Percentiles rank a stretch among this genome's conserved stretches.
Evolutionary conservation across 2,888 invertebrate genomes (phyloP).

Genomic region (Brachypalpus laphriformis): DNA sequence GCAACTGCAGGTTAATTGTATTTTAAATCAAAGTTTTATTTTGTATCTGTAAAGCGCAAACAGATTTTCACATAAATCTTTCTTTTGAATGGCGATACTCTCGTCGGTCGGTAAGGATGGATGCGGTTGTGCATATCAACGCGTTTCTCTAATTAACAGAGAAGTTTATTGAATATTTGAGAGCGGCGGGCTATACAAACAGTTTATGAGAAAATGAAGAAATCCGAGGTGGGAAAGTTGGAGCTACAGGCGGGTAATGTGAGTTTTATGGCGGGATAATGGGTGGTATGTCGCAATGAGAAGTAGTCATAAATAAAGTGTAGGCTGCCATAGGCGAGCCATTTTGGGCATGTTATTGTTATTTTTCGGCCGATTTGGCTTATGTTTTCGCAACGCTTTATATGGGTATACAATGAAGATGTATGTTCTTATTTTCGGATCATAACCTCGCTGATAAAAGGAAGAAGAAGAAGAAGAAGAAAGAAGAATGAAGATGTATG

Average conservation of each 20-base stretch:
- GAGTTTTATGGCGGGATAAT: slow-evolving; percentile 49
- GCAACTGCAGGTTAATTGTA: slow-evolving; percentile 70
- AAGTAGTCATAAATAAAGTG: slow-evolving; percentile 4
- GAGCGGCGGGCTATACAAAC: slow-evolving; percentile 12
- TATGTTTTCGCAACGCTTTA: neutral
- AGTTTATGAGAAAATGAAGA: slow-evolving; percentile 37
- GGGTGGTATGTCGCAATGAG: slow-evolving; percentile 24
- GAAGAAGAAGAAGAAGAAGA: too few species aligned
- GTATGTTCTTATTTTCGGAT: too few species aligned
- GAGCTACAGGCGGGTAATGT: slow-evolving; percentile 30
- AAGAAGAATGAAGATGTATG: too few species aligned
- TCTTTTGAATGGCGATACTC: slow-evolving; percentile 17
- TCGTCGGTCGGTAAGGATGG: neutral
- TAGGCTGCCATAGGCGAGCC: neutral
- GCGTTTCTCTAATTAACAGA: slow-evolving; percentile 66
- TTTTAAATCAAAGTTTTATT: slow-evolving; percentile 60
- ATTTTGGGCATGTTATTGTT: slow-evolving; percentile 23
- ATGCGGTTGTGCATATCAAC: slow-evolving; percentile 61
- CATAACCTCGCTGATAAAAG: too few species aligned
- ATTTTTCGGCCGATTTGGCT: neutral
- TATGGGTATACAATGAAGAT: neutral
- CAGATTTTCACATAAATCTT: slow-evolving; percentile 65
- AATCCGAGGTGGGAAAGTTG: slow-evolving; percentile 32
- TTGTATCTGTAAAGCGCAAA: slow-evolving; percentile 59
- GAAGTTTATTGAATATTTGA: slow-evolving; percentile 66